phyloP scores from a whole-genome alignment of 53 echinoderm and acorn worm species.

The Temnopleurus reevesii region DNA sequence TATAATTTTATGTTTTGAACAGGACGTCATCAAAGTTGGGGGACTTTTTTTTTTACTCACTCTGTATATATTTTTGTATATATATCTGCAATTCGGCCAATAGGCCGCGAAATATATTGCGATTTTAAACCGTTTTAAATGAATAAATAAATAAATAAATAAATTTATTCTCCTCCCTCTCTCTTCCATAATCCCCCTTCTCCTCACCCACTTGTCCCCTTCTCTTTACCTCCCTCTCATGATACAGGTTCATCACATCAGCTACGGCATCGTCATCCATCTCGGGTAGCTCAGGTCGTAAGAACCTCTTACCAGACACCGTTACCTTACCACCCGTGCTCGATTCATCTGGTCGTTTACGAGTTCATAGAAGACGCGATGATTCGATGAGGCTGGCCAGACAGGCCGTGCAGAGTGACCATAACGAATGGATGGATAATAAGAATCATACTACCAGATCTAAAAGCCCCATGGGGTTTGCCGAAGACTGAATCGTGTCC shows the following conservation, averaged over 20 bases:
- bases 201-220: not conserved
- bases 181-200: not conserved
- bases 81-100: too few species aligned
- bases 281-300: not conserved
- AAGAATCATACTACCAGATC: not conserved
- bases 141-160: not conserved
- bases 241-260: slow-evolving; percentile 11
- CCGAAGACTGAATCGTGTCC: not conserved
- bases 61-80: too few species aligned
- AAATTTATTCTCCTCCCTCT: not conserved
- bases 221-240: not conserved
- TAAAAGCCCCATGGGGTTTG: not conserved
- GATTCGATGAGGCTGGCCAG: slow-evolving; percentile 55
- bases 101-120: too few species aligned
- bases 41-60: too few species aligned
- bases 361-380: slow-evolving; percentile 48
- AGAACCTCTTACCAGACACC: slow-evolving; percentile 14
- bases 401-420: slow-evolving; percentile 48
- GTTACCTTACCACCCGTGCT: slow-evolving; percentile 29
- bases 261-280: slow-evolving; percentile 19
- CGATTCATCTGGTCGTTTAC: slow-evolving; percentile 38
- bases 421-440: slow-evolving; percentile 12
- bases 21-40: too few species aligned
- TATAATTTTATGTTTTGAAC: too few species aligned
- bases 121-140: too few species aligned